Evolutionary conservation across 2,797 vertebrate species (phyloP).

Genomic region (Melanotaenia maccullochi): DNA sequence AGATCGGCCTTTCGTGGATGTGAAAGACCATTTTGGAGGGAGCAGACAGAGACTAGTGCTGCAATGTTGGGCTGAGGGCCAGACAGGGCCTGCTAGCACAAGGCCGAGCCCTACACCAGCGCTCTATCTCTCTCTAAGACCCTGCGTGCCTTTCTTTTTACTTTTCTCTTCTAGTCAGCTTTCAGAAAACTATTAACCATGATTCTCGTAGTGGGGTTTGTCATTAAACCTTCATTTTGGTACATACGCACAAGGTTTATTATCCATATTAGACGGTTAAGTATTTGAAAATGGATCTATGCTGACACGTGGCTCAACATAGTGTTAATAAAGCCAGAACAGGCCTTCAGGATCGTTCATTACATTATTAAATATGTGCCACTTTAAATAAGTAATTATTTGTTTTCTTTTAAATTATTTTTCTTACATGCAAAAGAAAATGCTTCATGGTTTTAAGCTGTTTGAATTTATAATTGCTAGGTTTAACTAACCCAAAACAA

Average conservation of each 20-base stretch:
- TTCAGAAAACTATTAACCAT: constrained; percentile 26
- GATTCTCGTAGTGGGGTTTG: constrained; percentile 10
- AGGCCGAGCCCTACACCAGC: constrained; percentile 69
- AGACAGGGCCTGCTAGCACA: constrained; percentile 73
- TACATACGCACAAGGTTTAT: background rate
- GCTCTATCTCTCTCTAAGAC: constrained; percentile 12
- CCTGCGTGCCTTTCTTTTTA: constrained; percentile 8
- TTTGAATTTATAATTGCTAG: background rate
- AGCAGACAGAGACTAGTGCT: constrained; percentile 66
- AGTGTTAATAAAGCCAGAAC: constrained; percentile 45
- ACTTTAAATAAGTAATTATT: background rate
- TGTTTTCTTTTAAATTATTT: background rate
- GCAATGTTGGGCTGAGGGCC: constrained; percentile 75
- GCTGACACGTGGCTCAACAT: constrained; percentile 73
- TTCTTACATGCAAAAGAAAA: background rate
- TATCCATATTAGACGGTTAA: constrained; percentile 30
- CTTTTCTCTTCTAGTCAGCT: constrained; percentile 29
- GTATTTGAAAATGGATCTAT: constrained; percentile 48
- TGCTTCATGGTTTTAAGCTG: background rate
- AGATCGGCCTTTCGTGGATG: constrained; percentile 43
- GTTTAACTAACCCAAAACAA: background rate
- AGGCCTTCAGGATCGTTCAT: constrained; percentile 19
- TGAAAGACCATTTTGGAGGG: constrained; percentile 59
- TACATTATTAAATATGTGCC: background rate
- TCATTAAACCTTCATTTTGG: constrained; percentile 11